Evolutionary conservation across 1,140 invertebrate genomes (phyloP), one percentile per base, ranked within the genome.

Genomic region (Cyrtorhinus lividipennis): DNA sequence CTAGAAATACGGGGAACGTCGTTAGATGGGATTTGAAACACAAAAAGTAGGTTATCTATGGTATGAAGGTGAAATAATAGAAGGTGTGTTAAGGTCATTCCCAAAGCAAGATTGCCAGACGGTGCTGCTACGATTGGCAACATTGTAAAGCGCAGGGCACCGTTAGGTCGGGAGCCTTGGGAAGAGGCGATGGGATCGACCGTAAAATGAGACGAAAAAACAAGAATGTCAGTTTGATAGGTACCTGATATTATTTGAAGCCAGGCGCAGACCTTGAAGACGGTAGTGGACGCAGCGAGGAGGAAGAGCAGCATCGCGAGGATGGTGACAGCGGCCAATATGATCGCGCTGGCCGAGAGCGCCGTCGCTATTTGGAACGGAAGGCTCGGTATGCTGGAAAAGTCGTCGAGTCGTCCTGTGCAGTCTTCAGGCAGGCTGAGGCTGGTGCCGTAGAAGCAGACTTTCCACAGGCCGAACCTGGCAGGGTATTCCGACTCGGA

Each of bases 261-360:
- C 89, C 90, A 93, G 26, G 86, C 93, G 72, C 91, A 95, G 60
- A 96, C 82, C 70, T 90, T 85, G 72, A 94, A 95, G 12, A 96
- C 92, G 10, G 87, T 92, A 1, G 88, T 91, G n/a, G 90, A 86
- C 69, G 88, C 88, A 73, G 92, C 88, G 74, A 97, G 93, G 75
- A 95, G 90, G 76, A 97, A 95, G 66, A 97, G 81, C 23, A 96
- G 76, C 81, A 98, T 87, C 56, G 87, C 83, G 72, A 84, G 87
- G 64, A 96, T 88, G 26, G 88, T 88, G 65, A 95, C 72, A 59
- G 94, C 75, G 57, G 92, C 86, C 62, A 95, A 77, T 5, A 91
- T 77, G 22, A 93, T 90, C 15, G 92, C 86, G 18, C 90, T 77
- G 13, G 88, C 91, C 57, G 95, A 85, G 67, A 96, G 84, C 66